Percentiles rank a stretch among this genome's conserved stretches.
These are phyloP conservation scores for Silurus lanzhouensis DNA, from an alignment of 2,797 vertebrate genomes.

Conservation along the genomic window DNA sequence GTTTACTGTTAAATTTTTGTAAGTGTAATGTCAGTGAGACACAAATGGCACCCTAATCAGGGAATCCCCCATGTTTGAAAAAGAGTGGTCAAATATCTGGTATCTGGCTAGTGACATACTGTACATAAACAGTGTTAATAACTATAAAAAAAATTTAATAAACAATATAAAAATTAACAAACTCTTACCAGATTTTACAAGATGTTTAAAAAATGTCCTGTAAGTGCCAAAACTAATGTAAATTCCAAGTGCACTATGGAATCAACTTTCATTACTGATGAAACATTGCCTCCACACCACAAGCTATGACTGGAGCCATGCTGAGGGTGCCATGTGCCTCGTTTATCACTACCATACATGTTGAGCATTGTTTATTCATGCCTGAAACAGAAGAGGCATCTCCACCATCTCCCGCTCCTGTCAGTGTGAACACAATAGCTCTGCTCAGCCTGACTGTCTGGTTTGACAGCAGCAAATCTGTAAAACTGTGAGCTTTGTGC, in stretches of 20 bases:
- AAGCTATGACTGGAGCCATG: slow-evolving; percentile 22
- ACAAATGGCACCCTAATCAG: not conserved
- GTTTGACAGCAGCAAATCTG: slow-evolving; percentile 29
- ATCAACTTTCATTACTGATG: not conserved
- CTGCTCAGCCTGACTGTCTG: slow-evolving; percentile 42
- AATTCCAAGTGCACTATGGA: not conserved
- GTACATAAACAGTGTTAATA: not conserved
- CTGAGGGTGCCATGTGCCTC: slow-evolving; percentile 29
- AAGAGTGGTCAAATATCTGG: not conserved
- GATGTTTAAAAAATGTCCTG: not conserved
- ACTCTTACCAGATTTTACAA: slow-evolving; percentile 7
- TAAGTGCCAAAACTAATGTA: not conserved
- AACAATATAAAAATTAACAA: not conserved
- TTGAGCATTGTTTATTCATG: slow-evolving; percentile 54
- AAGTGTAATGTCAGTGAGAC: not conserved
- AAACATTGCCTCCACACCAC: not conserved
- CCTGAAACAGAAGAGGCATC: slow-evolving; percentile 44
- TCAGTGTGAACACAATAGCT: slow-evolving; percentile 56
- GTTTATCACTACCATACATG: slow-evolving; percentile 49
- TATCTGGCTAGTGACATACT: too few relatives aligned
- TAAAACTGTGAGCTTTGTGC: slow-evolving; percentile 27
- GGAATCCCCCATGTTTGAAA: not conserved
- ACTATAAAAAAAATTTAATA: not conserved
- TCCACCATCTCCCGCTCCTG: slow-evolving; percentile 47
- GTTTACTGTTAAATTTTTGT: not conserved